Evolutionary conservation across 2,113 vertebrate genomes (phyloP).

Genomic region (Amblyornis subalaris): DNA sequence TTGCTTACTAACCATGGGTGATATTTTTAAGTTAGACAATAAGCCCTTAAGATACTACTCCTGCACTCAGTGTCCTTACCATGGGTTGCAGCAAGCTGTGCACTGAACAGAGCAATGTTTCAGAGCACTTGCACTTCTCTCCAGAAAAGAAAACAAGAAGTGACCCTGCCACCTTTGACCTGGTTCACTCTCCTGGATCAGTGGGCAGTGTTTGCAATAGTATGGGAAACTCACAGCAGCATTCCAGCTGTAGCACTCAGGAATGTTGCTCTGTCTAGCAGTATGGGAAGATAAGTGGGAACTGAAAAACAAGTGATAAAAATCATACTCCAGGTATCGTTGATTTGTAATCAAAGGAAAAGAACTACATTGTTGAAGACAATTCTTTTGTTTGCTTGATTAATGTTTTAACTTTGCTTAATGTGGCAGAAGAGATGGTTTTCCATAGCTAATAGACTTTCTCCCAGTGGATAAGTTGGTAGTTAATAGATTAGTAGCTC

Average conservation of each 20-base stretch:
- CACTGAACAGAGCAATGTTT: neutral
- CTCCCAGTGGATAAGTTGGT: neutral
- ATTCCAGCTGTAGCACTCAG: constrained; percentile 26
- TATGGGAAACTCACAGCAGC: constrained; percentile 31
- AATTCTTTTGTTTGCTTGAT: neutral
- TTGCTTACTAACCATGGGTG: neutral
- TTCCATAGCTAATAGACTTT: neutral
- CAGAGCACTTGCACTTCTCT: constrained; percentile 9
- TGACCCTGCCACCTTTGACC: constrained; percentile 40
- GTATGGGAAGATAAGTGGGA: neutral
- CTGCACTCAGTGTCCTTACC: neutral
- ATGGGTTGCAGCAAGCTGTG: neutral
- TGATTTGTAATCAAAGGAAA: neutral
- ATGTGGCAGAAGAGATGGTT: neutral
- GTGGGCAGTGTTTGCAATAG: constrained; percentile 19
- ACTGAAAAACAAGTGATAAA: neutral
- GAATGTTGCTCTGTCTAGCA: constrained; percentile 4
- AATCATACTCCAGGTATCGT: neutral
- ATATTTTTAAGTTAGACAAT: neutral
- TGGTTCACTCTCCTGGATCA: constrained; percentile 40
- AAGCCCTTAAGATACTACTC: neutral
- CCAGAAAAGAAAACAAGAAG: constrained; percentile 34
- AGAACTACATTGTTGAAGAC: neutral
- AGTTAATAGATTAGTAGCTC: neutral
- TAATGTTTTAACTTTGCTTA: neutral